phyloP scores from a whole-genome alignment of 2,797 vertebrate genomes.

The Alosa sapidissima region DNA sequence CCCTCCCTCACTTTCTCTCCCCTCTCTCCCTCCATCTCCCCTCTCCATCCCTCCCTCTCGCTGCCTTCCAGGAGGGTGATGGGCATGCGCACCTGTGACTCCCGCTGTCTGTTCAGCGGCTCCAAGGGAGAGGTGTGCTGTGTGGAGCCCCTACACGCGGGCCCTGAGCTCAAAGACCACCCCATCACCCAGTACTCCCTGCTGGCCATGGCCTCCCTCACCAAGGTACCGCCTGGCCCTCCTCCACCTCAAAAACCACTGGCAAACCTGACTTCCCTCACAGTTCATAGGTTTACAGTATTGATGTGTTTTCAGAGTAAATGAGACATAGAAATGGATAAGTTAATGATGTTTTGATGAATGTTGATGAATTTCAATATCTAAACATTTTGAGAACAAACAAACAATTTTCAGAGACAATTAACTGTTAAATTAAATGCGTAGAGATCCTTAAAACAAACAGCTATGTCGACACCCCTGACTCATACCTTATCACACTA shows the following conservation, averaged over 20 bases:
- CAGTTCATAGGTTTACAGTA: not conserved
- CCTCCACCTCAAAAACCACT: not conserved
- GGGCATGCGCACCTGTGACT: conserved; percentile 95
- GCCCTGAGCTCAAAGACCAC: conserved; percentile 88
- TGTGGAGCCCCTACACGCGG: conserved; percentile 88
- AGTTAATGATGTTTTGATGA: not conserved
- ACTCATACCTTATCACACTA: not conserved
- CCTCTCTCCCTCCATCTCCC: not conserved
- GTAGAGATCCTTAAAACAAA: not conserved
- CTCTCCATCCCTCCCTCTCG: not conserved
- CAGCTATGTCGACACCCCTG: too few species aligned
- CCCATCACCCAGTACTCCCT: conserved; percentile 93
- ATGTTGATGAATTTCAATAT: not conserved
- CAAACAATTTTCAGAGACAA: not conserved
- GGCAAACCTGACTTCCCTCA: not conserved
- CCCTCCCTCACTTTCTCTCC: not conserved
- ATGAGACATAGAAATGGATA: not conserved
- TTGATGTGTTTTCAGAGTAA: not conserved
- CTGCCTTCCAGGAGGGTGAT: conserved; percentile 85
- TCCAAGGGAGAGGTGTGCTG: conserved; percentile 98
- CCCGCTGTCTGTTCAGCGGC: conserved; percentile 94
- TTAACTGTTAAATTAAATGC: too few species aligned
- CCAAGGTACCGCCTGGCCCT: conserved; percentile 76
- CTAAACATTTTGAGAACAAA: too few species aligned
- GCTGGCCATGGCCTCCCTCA: conserved; percentile 95